Conservation (phyloP, 2,888 invertebrate genomes). For the Netelia inedita region DNA sequence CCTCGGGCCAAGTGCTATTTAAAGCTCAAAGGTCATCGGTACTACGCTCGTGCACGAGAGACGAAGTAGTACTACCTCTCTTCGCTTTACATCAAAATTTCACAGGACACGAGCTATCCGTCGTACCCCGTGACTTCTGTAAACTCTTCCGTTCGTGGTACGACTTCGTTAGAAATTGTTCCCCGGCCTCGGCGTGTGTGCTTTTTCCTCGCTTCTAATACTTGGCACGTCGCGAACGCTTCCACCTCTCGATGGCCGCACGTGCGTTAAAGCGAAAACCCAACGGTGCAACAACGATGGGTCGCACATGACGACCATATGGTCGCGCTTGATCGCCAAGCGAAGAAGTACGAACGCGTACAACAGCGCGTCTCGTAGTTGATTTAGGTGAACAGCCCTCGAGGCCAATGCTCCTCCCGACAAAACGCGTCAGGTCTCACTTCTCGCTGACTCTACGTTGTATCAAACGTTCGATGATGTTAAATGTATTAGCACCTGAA, state of each 20-base stretch:
- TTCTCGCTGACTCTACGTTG: not conserved
- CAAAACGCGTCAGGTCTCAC: not conserved
- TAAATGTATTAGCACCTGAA: not conserved
- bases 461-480: not conserved
- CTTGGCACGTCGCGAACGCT: slow-evolving; percentile 14
- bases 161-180: slow-evolving; percentile 29
- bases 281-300: slow-evolving; percentile 33
- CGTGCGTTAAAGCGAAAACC: slow-evolving; percentile 50
- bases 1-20: slow-evolving; percentile 70
- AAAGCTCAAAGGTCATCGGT: slow-evolving; percentile 71
- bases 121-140: not conserved
- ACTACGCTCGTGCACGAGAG: slow-evolving; percentile 62
- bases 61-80: slow-evolving; percentile 43
- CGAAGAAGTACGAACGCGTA: slow-evolving; percentile 5
- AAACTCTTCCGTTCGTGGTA: too few relatives aligned
- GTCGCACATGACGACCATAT: slow-evolving; percentile 75
- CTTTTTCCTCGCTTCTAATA: not conserved
- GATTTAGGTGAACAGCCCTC: slow-evolving; percentile 17
- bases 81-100: slow-evolving; percentile 15
- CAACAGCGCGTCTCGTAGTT: not conserved
- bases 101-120: not conserved
- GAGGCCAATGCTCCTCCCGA: slow-evolving; percentile 30
- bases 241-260: not conserved
- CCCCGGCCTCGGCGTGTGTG: not conserved
- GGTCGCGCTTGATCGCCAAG: slow-evolving; percentile 43